phyloP scores from a whole-genome alignment of 2,888 invertebrate genomes.

The Latheticus oryzae region DNA sequence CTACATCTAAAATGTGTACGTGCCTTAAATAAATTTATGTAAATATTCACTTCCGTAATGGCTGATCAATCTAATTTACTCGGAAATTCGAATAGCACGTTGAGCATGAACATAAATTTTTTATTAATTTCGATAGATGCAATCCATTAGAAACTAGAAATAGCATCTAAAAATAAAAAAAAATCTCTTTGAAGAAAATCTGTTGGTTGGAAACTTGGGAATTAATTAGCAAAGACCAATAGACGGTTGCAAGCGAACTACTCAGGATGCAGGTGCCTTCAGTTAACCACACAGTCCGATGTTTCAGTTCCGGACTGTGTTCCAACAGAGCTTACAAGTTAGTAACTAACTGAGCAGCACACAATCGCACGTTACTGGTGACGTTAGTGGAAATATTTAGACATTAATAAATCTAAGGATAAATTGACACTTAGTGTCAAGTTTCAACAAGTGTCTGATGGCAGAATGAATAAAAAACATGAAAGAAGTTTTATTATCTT shows the following conservation, averaged over 20 bases:
- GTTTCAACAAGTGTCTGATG: too few species aligned
- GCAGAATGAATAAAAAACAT: too few species aligned
- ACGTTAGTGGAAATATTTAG: too few species aligned
- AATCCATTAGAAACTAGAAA: too few species aligned
- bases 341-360: conserved; percentile 36
- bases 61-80: conserved; percentile 26
- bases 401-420: too few species aligned
- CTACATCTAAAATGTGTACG: conserved; percentile 18
- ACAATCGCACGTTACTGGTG: too few species aligned
- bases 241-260: conserved; percentile 32
- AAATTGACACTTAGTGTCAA: too few species aligned
- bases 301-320: conserved; percentile 38
- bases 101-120: conserved; percentile 28
- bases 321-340: conserved; percentile 38
- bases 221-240: conserved; percentile 46
- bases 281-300: conserved; percentile 36
- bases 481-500: too few species aligned
- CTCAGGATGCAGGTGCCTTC: conserved; percentile 43
- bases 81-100: conserved; percentile 18
- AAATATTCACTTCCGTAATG: conserved; percentile 26
- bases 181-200: conserved; percentile 8
- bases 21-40: conserved; percentile 32
- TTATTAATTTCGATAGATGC: conserved; percentile 25
- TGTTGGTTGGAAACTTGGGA: conserved; percentile 33
- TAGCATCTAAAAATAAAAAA: conserved; percentile 24